Base-by-base conservation (phyloP, 1,140 invertebrate genomes). In the Caerostris darwini region DNA sequence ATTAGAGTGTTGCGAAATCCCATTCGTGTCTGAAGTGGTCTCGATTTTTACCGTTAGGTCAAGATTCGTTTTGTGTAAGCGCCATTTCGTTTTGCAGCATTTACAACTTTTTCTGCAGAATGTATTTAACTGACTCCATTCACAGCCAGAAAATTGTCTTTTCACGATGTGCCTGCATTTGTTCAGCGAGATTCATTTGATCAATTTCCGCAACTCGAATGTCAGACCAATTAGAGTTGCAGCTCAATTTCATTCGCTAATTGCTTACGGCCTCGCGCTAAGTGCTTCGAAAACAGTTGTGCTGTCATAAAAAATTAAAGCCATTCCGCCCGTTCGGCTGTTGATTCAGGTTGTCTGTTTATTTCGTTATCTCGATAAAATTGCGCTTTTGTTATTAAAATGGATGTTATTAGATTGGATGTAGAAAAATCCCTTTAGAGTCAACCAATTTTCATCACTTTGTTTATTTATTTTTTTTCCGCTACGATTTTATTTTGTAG, bases 181-280 rank as follows among this genome's bases (percentile, higher is more conserved):
- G 53, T 77, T 53, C 71, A 77, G 19, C 14, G 71, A 77, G 34
- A 34, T 50, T 77, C 71, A 34, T 77, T 77, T 77, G 34, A 50
- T 77, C 61, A 67, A 67, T 67, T 67, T 67, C 61, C 61, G 61
- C 61, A 67, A 34, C 61, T 67, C 61, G 34, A 77, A 77, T 77
- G 71, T 50, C 50, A 34, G 71, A 77, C 19, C 71, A 77, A 77
- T 77, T 77, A 77, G 34, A 50, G 34, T 50, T 50, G 53, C 12
- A 77, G 71, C 34, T 19, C 71, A 77, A 77, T 77, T 77, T 50
- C 71, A 50, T 19, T 50, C 34, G 34, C 19, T 77, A 77, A 77
- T 77, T 77, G 71, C 71, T 77, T 77, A 77, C 53, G 71, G 12
- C 71, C 19, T 77, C 12, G 19, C 50, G 34, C 53, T 77, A 77